These are phyloP conservation scores for Liolophura sinensis DNA, from an alignment of 1,140 invertebrate species.

Conservation along the genomic window DNA sequence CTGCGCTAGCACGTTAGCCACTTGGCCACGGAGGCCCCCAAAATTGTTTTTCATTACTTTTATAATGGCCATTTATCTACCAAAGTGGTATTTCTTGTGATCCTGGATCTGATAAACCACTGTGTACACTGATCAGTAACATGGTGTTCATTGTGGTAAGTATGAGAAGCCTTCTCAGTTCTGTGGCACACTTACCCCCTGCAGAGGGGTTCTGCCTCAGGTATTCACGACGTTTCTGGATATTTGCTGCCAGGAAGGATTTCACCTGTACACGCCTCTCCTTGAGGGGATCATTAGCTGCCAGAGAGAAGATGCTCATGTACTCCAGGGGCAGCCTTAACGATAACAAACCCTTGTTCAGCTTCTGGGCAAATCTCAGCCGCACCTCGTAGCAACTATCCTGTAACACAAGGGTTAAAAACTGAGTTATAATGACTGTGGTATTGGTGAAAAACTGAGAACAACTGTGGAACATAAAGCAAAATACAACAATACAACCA, in stretches of 20 bases:
- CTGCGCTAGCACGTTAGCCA: too few species aligned
- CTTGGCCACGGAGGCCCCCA: too few species aligned
- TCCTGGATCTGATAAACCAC: too few species aligned
- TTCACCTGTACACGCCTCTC: conserved; percentile 70
- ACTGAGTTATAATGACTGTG: too few species aligned
- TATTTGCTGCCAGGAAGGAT: conserved; percentile 82
- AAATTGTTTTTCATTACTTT: too few species aligned
- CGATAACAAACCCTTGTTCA: conserved; percentile 83
- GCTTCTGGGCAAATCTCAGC: conserved; percentile 85
- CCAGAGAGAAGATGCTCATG: conserved; percentile 92
- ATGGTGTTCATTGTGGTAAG: too few species aligned
- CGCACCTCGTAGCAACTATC: conserved; percentile 89
- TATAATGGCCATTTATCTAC: too few species aligned
- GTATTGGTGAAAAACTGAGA: too few species aligned
- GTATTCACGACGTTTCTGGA: conserved; percentile 87
- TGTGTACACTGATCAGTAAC: too few species aligned
- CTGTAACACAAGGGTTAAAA: conserved; percentile 55
- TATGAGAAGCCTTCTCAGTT: not conserved
- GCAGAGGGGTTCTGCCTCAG: conserved; percentile 66
- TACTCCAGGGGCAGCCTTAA: conserved; percentile 84
- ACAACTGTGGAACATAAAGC: too few species aligned
- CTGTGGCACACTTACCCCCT: conserved; percentile 24
- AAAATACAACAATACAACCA: too few species aligned
- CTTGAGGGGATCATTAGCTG: conserved; percentile 81
- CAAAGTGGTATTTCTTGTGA: too few species aligned